Base-by-base conservation (phyloP, 2,888 invertebrate species). In the Lypha dubia region DNA sequence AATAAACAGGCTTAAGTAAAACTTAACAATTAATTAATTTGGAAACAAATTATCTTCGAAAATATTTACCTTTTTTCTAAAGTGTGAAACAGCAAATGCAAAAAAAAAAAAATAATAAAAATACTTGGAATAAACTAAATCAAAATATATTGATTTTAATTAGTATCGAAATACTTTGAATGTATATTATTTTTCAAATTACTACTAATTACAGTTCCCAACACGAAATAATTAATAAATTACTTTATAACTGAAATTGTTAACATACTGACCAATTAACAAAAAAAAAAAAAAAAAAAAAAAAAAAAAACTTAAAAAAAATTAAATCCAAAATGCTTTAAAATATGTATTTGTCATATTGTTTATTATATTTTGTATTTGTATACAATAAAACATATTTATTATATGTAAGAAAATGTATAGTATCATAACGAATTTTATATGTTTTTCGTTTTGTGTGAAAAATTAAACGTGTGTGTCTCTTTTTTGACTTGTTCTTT, bases 191-290 rank as follows among this genome's bases (percentile, higher is more conserved):
- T 41, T n/a, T 41, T 41, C n/a, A 41, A 58, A 70, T 67, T 38
- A 44, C 67, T 68, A 77, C 53, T 68, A 35, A n/a, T 80, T 68
- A 83, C 71, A 80, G 75, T 77, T 84, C 84, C 79, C 79, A 62
- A 82, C 58, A 79, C 58, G 20, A 77, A 70, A 77, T 56, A 75
- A 68, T 70, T 62, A 71, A 76, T 46, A 56, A 73, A 84, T 81
- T 84, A 84, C 81, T 84, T 84, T 81, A 84, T 65, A 73, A 74
- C 73, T 56, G 35, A 77, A 77, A 77, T 77, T 73, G 84, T 84
- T 84, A 84, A 84, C 84, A 81, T 70, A 76, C 53, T 81, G 84
- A 84, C 84, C 84, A 84, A 84, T 44, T 71, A 77, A 79, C 24
- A 65, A 62, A 49, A 76, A 5, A 24, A 60, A 56, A 28, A 56